phyloP scores from a whole-genome alignment of 2,888 invertebrate genomes.

The Elmis aenea region DNA sequence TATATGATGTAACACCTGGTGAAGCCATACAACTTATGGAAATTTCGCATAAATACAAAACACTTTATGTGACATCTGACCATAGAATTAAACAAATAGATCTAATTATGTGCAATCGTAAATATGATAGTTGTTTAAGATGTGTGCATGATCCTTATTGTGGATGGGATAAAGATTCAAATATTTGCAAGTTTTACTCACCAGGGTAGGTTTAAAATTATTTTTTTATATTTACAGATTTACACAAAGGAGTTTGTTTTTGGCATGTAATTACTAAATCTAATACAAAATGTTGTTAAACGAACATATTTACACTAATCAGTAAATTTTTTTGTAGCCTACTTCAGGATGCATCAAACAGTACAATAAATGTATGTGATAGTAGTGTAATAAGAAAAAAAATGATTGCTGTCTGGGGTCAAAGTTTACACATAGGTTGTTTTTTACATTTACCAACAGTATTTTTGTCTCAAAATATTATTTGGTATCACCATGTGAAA shows the following conservation, averaged over 20 bases:
- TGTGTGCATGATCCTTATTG: constrained; percentile 96
- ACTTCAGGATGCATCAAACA: constrained; percentile 86
- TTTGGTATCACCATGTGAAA: constrained; percentile 84
- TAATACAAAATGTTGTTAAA: no score
- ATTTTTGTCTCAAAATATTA: constrained; percentile 73
- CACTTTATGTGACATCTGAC: constrained; percentile 86
- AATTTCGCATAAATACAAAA: constrained; percentile 83
- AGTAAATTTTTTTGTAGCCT: constrained; percentile 54
- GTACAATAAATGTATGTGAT: constrained; percentile 84
- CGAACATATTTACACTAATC: no score
- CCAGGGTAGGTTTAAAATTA: constrained; percentile 60
- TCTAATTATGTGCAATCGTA: constrained; percentile 81
- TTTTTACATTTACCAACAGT: constrained; percentile 87
- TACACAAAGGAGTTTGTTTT: background rate
- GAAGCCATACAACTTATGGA: constrained; percentile 91
- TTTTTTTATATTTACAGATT: background rate
- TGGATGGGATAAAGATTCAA: constrained; percentile 90
- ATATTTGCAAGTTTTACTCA: constrained; percentile 80
- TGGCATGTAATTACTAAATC: no score
- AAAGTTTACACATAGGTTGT: constrained; percentile 86
- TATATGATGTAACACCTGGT: constrained; percentile 86
- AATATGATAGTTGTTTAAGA: constrained; percentile 87
- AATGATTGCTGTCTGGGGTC: constrained; percentile 88
- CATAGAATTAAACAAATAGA: constrained; percentile 83
- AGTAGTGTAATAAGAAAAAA: constrained; percentile 83